A percentile compares a stretch with the other conserved stretches of the same genome.
phyloP scores from a whole-genome alignment of 2,113 vertebrate species.

The Gallinago jamesoni region DNA sequence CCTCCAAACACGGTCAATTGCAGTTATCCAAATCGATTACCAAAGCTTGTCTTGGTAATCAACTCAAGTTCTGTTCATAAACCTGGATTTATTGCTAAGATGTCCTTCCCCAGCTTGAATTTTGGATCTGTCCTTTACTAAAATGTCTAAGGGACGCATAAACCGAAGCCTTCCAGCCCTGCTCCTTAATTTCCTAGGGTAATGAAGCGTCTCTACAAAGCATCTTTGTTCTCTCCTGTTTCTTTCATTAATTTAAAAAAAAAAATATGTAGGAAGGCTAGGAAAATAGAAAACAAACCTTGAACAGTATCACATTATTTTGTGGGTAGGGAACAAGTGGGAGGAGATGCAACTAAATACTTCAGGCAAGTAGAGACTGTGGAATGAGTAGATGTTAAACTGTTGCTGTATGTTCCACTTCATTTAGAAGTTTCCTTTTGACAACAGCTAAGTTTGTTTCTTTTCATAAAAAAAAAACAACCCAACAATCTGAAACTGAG shows the following conservation, averaged over 20 bases:
- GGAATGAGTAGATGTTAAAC: background rate
- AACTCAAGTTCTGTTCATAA: background rate
- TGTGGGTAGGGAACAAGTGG: background rate
- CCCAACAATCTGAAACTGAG: too few species aligned
- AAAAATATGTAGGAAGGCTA: background rate
- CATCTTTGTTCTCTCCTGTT: background rate
- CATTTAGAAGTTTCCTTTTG: background rate
- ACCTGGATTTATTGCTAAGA: background rate
- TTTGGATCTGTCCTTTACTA: background rate
- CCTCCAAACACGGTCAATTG: rapidly evolving
- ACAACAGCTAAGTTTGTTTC: background rate
- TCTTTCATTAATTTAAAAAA: background rate
- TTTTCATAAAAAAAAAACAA: background rate
- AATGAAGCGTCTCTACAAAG: background rate
- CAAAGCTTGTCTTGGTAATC: background rate
- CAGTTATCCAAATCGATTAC: background rate
- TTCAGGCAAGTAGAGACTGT: background rate
- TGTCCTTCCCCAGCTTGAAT: background rate
- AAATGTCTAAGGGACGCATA: background rate
- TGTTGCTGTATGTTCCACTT: background rate
- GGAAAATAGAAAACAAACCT: background rate
- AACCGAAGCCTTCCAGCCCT: background rate
- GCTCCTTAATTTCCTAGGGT: background rate
- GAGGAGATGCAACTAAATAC: background rate
- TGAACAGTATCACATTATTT: background rate